Evolutionary conservation across 2,888 invertebrate genomes (phyloP).

Genomic region (Petrophora chlorosata): DNA sequence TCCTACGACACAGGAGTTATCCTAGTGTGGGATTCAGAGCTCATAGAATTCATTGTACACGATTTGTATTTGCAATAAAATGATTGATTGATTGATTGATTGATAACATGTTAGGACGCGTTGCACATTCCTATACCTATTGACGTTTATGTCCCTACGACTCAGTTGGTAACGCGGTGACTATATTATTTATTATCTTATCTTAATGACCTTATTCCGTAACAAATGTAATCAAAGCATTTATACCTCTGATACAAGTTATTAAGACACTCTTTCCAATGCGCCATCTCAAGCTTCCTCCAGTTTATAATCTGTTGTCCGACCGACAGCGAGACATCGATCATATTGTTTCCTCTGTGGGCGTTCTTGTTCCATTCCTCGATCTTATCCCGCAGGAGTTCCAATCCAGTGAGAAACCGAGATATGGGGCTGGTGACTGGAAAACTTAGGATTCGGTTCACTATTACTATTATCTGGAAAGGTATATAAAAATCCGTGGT

Average conservation of each 20-base stretch:
- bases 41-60: too few species aligned
- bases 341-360: conserved; percentile 92
- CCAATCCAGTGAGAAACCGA: conserved; percentile 94
- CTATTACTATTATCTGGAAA: conserved; percentile 86
- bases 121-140: too few species aligned
- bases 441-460: conserved; percentile 87
- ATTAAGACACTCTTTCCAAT: conserved; percentile 93
- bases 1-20: too few species aligned
- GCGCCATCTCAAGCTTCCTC: conserved; percentile 94
- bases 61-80: too few species aligned
- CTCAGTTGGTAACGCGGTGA: too few species aligned
- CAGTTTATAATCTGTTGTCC: conserved; percentile 94
- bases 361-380: conserved; percentile 97
- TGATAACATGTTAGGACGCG: too few species aligned
- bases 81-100: too few species aligned
- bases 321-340: conserved; percentile 87
- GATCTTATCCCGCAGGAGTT: conserved; percentile 92
- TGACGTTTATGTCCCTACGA: too few species aligned
- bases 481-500: neutral
- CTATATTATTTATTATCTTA: too few species aligned
- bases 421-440: conserved; percentile 92
- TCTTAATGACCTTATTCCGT: too few species aligned
- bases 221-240: neutral
- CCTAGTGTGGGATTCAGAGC: too few species aligned
- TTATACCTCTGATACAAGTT: conserved; percentile 85